These are phyloP conservation scores for Eristalis arbustorum DNA, from an alignment of 2,888 invertebrate genomes.

Conservation along the genomic window DNA sequence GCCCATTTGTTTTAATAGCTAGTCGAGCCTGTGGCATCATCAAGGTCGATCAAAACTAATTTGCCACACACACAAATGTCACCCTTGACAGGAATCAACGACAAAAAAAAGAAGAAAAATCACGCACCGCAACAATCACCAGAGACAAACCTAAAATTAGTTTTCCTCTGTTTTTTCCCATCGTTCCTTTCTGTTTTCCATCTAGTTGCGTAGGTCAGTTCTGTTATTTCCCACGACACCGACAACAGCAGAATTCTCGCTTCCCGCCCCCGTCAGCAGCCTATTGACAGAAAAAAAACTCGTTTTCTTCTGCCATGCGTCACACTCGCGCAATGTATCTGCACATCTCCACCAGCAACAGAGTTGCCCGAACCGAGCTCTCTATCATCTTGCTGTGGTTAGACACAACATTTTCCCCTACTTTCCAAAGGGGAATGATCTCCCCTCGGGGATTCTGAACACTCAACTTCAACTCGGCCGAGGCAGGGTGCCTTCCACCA, in stretches of 20 bases:
- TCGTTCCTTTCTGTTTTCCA: slow-evolving; percentile 4
- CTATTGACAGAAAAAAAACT: slow-evolving; percentile 16
- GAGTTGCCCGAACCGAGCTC: slow-evolving; percentile 37
- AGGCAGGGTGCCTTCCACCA: neutral
- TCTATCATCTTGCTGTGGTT: neutral
- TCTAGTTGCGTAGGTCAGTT: slow-evolving; percentile 63
- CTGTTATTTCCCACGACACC: slow-evolving; percentile 46
- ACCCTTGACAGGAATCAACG: neutral
- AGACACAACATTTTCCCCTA: neutral
- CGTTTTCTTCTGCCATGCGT: slow-evolving; percentile 49
- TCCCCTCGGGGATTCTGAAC: slow-evolving; percentile 17
- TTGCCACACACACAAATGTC: neutral
- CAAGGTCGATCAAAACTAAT: neutral
- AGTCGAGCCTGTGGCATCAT: too few species aligned
- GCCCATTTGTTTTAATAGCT: too few species aligned
- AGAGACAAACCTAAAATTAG: neutral
- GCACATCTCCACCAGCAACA: slow-evolving; percentile 59
- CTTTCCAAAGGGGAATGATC: neutral
- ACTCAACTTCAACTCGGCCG: neutral
- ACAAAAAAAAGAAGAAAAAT: neutral
- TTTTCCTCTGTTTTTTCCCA: neutral
- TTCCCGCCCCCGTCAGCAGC: neutral
- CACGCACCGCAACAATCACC: neutral
- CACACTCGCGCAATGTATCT: neutral
- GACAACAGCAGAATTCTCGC: neutral